Conservation (phyloP, 2,797 vertebrate genomes). For the Takifugu ocellatus region DNA sequence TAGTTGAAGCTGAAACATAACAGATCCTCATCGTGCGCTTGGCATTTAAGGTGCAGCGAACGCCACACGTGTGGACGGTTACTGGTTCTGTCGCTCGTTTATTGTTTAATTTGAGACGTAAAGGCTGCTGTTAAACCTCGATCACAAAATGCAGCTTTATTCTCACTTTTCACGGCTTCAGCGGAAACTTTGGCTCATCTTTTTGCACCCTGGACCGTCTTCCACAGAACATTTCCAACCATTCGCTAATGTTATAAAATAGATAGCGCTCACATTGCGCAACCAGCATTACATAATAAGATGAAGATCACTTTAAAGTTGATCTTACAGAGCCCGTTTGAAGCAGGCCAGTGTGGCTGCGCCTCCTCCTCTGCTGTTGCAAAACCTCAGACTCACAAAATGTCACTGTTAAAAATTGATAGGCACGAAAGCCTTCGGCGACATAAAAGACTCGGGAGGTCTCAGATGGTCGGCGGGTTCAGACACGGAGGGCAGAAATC, state of each 20-base stretch:
- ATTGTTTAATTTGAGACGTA: too few species aligned
- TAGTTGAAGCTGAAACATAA: constrained; percentile 35
- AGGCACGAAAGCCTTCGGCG: background rate
- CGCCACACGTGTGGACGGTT: constrained; percentile 38
- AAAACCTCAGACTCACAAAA: constrained; percentile 62
- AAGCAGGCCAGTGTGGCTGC: constrained; percentile 19
- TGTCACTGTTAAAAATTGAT: background rate
- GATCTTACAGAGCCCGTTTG: constrained; percentile 11
- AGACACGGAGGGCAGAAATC: background rate
- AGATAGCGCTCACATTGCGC: constrained; percentile 12
- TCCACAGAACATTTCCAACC: constrained; percentile 2
- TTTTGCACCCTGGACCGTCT: constrained; percentile 5
- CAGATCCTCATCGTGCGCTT: constrained; percentile 37
- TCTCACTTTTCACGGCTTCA: too few species aligned
- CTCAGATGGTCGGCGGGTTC: background rate
- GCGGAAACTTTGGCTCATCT: constrained; percentile 4
- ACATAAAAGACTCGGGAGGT: background rate
- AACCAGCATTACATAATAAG: constrained; percentile 21
- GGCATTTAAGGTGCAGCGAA: constrained; percentile 49
- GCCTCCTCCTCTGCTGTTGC: constrained; percentile 32
- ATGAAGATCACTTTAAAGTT: constrained; percentile 23
- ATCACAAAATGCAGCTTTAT: too few species aligned
- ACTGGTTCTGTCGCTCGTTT: constrained; percentile 23
- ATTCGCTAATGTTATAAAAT: constrained; percentile 12
- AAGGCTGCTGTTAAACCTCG: too few species aligned